Evolutionary conservation across 2,888 invertebrate species (phyloP), one percentile per base, ranked within the genome.

Genomic region (Drosophila lutescens): DNA sequence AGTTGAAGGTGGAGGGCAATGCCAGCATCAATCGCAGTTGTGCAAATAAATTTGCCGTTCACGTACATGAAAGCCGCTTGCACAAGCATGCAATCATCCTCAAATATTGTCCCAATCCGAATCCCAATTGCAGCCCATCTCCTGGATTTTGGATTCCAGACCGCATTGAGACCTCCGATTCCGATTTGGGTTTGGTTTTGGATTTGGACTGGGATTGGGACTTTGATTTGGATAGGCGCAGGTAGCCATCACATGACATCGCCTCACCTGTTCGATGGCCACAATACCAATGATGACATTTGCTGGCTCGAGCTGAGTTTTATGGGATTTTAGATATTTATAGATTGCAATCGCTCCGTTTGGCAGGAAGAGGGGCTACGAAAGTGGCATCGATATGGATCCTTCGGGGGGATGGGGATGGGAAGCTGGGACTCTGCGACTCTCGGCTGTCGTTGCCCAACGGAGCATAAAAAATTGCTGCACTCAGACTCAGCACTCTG

Each of bases 1-100:
- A 8, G n/a, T 56, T 23, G 58, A 1, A 20, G n/a, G 17, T 41
- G 4, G 41, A n/a, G 15, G 32, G 49, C 67, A 12, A 49, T 44
- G 59, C 17, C 65, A 60, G 82, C 80, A 87, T 81, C 81, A 76
- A 84, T 81, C 84, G 87, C 87, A 82, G 53, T 87, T 85, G 81
- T 78, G 87, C 83, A 83, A 84, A 83, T 83, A 83, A 88, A 83
- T 83, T 83, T 83, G 87, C 88, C 75, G 81, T 86, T 86, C 87
- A 83, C 83, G 87, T 83, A 81, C 85, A 87, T 76, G 85, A 87
- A 87, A 82, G 81, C 82, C 87, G 81, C 87, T 83, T 88, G 88
- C 87, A 88, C 85, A 88, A 84, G 88, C 78, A 79, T 79, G 76
- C 84, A 89, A 90, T 85, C 84, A 86, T 80, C 88, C 86, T 86